Conservation (phyloP, 2,113 vertebrate species). For the Albula glossodonta region DNA sequence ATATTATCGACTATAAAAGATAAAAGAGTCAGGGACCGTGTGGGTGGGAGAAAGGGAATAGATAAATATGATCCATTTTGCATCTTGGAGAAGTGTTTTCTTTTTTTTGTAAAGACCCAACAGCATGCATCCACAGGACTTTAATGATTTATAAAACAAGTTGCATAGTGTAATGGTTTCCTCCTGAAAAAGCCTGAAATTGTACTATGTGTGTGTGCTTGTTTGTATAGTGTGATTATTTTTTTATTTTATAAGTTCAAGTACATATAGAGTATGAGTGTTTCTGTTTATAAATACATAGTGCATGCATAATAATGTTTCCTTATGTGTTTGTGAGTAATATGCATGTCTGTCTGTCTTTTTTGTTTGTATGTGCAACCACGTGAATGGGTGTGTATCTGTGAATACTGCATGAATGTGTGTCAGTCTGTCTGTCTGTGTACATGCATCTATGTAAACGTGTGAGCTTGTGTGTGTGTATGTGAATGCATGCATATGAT, state of each 20-base stretch:
- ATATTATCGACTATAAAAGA: constrained; percentile 55
- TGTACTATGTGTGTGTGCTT: constrained; percentile 22
- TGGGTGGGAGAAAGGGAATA: constrained; percentile 41
- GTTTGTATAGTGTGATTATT: constrained; percentile 29
- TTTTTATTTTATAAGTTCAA: background rate
- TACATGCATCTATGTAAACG: background rate
- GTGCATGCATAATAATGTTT: too few relatives aligned
- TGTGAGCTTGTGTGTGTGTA: background rate
- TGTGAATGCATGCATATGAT: background rate
- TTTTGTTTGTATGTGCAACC: too few relatives aligned
- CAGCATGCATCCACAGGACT: constrained; percentile 59
- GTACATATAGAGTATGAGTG: background rate
- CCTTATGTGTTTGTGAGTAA: too few relatives aligned
- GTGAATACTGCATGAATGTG: background rate
- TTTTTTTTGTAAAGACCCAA: constrained; percentile 54
- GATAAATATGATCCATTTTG: constrained; percentile 24
- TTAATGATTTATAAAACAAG: constrained; percentile 61
- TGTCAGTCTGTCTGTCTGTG: background rate
- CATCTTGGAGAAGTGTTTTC: constrained; percentile 25
- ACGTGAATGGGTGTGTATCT: background rate
- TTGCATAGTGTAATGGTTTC: background rate
- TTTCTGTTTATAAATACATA: too few relatives aligned
- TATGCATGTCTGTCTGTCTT: background rate
- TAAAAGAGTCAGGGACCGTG: constrained; percentile 55
- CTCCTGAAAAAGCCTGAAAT: background rate